A percentile compares a stretch with the other conserved stretches of the same genome.
Conservation (phyloP, 2,113 vertebrate genomes). For the Takifugu bimaculatus region DNA sequence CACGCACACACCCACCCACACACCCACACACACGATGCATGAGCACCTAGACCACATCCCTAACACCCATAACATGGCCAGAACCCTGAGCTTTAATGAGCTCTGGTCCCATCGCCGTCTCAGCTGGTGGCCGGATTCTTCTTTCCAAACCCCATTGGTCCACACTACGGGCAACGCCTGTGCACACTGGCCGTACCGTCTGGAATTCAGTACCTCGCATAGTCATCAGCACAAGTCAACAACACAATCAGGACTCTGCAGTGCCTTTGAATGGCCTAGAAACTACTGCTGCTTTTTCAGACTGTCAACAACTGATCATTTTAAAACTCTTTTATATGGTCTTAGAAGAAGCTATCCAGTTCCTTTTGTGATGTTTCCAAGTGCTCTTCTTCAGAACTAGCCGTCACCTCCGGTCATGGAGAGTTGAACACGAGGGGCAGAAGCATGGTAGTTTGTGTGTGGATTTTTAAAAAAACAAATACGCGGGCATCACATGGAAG, state of each 20-base stretch:
- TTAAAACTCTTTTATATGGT: conserved; percentile 19
- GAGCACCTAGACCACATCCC: conserved; percentile 24
- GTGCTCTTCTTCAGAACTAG: conserved; percentile 53
- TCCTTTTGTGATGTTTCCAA: conserved; percentile 37
- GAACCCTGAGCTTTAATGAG: conserved; percentile 21
- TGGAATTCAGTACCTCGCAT: conserved; percentile 44
- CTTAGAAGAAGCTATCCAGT: conserved; percentile 45
- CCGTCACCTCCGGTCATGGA: conserved; percentile 33
- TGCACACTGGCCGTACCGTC: conserved; percentile 38
- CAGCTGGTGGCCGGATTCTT: conserved; percentile 27
- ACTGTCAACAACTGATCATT: conserved; percentile 15
- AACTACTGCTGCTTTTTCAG: conserved; percentile 37
- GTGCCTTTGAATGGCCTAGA: conserved; percentile 25
- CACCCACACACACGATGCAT: conserved; percentile 19
- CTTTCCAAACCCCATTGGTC: conserved; percentile 13
- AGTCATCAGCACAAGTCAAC: conserved; percentile 34
- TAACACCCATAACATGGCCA: conserved; percentile 15
- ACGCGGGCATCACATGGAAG: no score
- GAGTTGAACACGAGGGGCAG: conserved; percentile 11
- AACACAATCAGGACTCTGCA: conserved; percentile 25
- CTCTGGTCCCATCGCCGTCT: conserved; percentile 42
- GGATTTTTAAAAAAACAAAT: not conserved
- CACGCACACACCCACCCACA: conserved; percentile 5
- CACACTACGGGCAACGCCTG: conserved; percentile 38
- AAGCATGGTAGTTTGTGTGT: conserved; percentile 12